These are phyloP conservation scores for Botia kubotai DNA, from an alignment of 2,797 vertebrate species.

Conservation along the genomic window DNA sequence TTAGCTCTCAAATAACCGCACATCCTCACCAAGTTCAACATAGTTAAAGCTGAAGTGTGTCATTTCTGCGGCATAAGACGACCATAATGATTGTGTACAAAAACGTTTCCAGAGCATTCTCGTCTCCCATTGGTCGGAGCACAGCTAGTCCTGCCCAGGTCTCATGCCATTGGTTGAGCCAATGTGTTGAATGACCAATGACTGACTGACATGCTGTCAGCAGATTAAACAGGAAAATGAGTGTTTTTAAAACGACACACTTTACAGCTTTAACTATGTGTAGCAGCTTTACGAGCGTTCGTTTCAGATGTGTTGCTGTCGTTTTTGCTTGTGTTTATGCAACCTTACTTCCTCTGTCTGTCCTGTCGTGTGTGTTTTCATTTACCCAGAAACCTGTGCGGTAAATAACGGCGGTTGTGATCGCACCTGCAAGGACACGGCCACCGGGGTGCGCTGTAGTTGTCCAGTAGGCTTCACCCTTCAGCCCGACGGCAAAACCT, in stretches of 20 bases:
- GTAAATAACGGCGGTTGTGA: slow-evolving; percentile 98
- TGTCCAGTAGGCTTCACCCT: slow-evolving; percentile 96
- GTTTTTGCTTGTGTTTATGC: slow-evolving; percentile 16
- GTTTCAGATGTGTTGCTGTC: not conserved
- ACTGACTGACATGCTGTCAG: not conserved
- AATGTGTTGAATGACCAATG: not conserved
- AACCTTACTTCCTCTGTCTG: slow-evolving; percentile 42
- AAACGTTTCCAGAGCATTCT: not conserved
- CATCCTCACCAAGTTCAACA: slow-evolving; percentile 19
- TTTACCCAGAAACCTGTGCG: slow-evolving; percentile 91
- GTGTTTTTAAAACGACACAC: not conserved
- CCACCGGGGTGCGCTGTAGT: slow-evolving; percentile 96
- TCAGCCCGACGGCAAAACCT: slow-evolving; percentile 96
- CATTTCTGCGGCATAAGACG: not conserved
- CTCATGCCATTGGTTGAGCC: not conserved
- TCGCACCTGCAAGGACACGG: slow-evolving; percentile 95
- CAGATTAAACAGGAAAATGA: not conserved
- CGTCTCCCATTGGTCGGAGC: not conserved
- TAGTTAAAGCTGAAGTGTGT: slow-evolving; percentile 17
- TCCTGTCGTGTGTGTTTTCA: slow-evolving; percentile 47
- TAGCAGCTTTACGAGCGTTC: not conserved
- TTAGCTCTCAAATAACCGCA: slow-evolving; percentile 57
- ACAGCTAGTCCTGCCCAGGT: not conserved
- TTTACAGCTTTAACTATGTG: slow-evolving; percentile 9
- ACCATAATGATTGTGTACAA: not conserved